Conservation (phyloP, 2,797 vertebrate genomes). For the Eulemur mongoz region DNA sequence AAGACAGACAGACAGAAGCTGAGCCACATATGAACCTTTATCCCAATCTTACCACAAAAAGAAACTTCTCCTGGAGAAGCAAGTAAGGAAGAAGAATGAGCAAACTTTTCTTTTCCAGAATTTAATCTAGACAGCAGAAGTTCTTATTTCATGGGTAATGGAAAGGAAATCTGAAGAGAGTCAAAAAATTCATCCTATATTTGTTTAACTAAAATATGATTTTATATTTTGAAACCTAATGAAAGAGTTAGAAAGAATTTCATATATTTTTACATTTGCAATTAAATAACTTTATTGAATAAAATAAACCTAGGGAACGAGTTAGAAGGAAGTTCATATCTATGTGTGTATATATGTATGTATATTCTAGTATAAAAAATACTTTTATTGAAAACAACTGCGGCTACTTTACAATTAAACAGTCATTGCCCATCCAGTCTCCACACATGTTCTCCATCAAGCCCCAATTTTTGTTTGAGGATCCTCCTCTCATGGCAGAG, state of each 20-base stretch:
- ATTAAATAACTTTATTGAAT: neutral
- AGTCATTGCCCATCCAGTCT: neutral
- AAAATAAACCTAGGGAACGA: neutral
- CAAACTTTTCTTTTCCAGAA: neutral
- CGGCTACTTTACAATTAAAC: neutral
- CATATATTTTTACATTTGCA: neutral
- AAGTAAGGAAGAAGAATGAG: neutral
- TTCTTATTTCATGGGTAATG: neutral
- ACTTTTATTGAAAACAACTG: neutral
- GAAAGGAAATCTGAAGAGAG: neutral
- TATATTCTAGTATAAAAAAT: neutral
- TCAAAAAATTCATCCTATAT: neutral
- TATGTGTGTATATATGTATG: neutral
- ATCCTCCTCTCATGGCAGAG: neutral
- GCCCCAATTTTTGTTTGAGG: neutral
- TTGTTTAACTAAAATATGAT: neutral
- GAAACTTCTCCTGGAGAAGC: neutral
- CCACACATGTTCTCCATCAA: neutral
- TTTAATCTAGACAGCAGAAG: neutral
- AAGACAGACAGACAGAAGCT: neutral
- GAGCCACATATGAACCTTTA: neutral
- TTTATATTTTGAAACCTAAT: neutral
- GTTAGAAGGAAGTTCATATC: neutral
- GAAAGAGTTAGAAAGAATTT: neutral
- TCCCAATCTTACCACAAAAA: neutral